Evolutionary conservation across 2,888 invertebrate genomes (phyloP).

Genomic region (Cosmorhoe ocellata): DNA sequence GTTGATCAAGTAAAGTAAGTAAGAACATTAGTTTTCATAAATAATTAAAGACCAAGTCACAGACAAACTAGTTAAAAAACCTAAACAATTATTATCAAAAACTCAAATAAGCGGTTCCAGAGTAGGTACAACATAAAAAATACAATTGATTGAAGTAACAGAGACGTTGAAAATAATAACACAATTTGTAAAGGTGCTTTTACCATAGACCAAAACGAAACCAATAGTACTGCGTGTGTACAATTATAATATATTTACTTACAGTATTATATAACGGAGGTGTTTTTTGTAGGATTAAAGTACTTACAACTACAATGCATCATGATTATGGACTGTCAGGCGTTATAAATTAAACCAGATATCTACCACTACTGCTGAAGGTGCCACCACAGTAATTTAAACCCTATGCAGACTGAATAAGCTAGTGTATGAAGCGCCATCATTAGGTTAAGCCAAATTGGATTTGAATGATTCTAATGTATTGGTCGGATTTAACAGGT

Average conservation of each 20-base stretch:
- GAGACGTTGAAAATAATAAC: too few relatives aligned
- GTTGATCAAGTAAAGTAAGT: too few relatives aligned
- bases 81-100: too few relatives aligned
- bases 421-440: constrained; percentile 34
- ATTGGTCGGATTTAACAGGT: constrained; percentile 43
- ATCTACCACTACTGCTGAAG: constrained; percentile 13
- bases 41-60: too few relatives aligned
- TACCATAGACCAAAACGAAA: neutral
- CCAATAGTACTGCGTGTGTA: too few relatives aligned
- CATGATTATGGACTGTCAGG: constrained; percentile 52
- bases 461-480: constrained; percentile 45
- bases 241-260: constrained; percentile 28
- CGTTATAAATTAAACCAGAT: constrained; percentile 46
- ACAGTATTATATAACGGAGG: constrained; percentile 47
- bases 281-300: constrained; percentile 47
- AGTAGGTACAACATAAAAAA: too few relatives aligned
- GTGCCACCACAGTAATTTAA: constrained; percentile 23
- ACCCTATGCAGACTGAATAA: constrained; percentile 31
- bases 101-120: too few relatives aligned
- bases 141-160: neutral
- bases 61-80: too few relatives aligned
- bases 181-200: neutral
- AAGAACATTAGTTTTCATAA: too few relatives aligned
- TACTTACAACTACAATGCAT: constrained; percentile 47
- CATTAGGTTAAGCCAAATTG: constrained; percentile 41